Percentiles rank a stretch among this genome's conserved stretches.
Conservation (phyloP, 1,140 invertebrate species). For the Apis laboriosa region DNA sequence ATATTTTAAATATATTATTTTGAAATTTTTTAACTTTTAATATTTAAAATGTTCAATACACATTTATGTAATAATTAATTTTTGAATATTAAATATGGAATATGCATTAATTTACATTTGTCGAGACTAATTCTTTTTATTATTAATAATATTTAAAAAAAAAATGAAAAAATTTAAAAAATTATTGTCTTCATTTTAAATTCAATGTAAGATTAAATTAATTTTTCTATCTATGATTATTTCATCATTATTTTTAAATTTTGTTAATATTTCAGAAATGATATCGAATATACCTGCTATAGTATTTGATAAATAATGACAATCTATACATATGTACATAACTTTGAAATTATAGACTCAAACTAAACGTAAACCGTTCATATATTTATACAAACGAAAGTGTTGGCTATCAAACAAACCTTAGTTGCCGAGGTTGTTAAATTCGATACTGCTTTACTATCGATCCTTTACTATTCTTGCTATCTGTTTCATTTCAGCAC, state of each 20-base stretch:
- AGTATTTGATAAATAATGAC: too few relatives aligned
- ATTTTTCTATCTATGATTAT: neutral
- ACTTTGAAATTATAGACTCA: neutral
- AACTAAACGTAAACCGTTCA: neutral
- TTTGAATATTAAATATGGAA: too few relatives aligned
- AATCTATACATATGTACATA: neutral
- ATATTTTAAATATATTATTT: too few relatives aligned
- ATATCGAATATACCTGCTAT: too few relatives aligned
- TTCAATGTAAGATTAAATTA: neutral
- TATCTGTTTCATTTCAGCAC: neutral
- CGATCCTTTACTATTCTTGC: neutral
- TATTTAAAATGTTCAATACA: too few relatives aligned
- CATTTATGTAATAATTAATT: too few relatives aligned
- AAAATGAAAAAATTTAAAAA: neutral
- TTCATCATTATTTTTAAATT: neutral
- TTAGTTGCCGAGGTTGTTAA: neutral
- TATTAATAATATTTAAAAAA: too few relatives aligned
- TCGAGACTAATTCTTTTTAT: neutral
- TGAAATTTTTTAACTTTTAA: too few relatives aligned
- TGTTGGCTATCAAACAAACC: neutral
- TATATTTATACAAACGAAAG: neutral
- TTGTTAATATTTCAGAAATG: neutral
- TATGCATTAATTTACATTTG: too few relatives aligned
- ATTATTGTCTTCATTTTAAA: neutral
- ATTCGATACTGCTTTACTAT: neutral